These are phyloP conservation scores for Labrus mixtus DNA, from an alignment of 2,113 vertebrate species.

Conservation along the genomic window DNA sequence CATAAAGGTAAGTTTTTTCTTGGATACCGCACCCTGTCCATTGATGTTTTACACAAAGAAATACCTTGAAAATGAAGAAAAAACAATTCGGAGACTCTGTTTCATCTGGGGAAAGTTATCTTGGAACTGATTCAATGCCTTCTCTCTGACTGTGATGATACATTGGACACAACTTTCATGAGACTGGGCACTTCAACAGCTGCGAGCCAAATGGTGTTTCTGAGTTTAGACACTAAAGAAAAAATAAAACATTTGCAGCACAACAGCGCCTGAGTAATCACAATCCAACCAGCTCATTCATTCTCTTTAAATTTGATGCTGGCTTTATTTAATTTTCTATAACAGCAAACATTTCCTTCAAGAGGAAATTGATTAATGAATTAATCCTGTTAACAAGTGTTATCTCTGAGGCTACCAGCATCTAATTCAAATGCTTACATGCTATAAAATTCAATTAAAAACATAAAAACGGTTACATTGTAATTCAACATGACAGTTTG, in stretches of 20 bases:
- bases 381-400: background rate
- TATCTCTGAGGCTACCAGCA: background rate
- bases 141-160: background rate
- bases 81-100: background rate
- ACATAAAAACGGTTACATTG: no score
- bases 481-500: no score
- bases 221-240: slow-evolving; percentile 18
- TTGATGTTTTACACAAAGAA: slow-evolving; percentile 5
- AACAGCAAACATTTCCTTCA: background rate
- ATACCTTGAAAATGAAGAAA: background rate
- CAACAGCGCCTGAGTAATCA: background rate
- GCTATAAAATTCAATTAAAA: background rate
- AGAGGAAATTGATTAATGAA: background rate
- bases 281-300: background rate
- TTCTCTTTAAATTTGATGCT: background rate
- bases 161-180: background rate
- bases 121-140: slow-evolving; percentile 30
- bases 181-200: slow-evolving; percentile 17
- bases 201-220: background rate
- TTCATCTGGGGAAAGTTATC: slow-evolving; percentile 22
- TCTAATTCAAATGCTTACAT: background rate
- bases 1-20: slow-evolving; percentile 12
- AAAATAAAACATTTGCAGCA: background rate
- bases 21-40: background rate
- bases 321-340: background rate